phyloP scores from a whole-genome alignment of 2,797 vertebrate species.

The Enteromius fasciolatus region DNA sequence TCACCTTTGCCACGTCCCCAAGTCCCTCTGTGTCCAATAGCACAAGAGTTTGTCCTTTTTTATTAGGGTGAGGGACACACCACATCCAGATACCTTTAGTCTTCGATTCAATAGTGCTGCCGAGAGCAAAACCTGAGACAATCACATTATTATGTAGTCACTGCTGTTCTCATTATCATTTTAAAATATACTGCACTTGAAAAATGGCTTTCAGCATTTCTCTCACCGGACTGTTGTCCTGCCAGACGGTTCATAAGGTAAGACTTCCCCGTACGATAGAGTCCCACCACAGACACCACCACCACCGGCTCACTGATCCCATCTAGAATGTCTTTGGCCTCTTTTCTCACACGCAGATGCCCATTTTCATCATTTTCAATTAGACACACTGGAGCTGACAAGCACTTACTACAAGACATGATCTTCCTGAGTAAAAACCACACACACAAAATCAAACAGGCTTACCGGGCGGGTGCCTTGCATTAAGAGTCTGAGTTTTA shows the following conservation, averaged over 20 bases:
- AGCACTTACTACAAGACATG: conserved; percentile 38
- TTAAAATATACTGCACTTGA: neutral
- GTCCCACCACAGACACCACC: conserved; percentile 71
- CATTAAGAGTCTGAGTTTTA: neutral
- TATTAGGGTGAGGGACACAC: conserved; percentile 68
- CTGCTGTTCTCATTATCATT: neutral
- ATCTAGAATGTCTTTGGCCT: conserved; percentile 63
- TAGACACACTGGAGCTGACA: conserved; percentile 64
- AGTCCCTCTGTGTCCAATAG: conserved; percentile 77
- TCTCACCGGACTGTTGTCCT: conserved; percentile 56
- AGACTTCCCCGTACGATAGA: conserved; percentile 76
- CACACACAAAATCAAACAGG: neutral
- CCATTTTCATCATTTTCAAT: conserved; percentile 58
- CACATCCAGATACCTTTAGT: conserved; percentile 80
- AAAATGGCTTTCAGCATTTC: neutral
- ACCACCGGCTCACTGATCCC: conserved; percentile 67
- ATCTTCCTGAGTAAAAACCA: neutral
- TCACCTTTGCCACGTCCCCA: conserved; percentile 67
- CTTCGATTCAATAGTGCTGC: conserved; percentile 64
- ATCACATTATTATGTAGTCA: neutral
- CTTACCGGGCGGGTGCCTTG: neutral
- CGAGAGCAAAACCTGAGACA: conserved; percentile 69
- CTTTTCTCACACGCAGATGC: conserved; percentile 46
- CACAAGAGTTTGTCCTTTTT: conserved; percentile 59
- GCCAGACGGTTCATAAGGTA: conserved; percentile 76